Conservation (phyloP, 1,140 invertebrate species). For the Trichomalopsis sarcophagae region DNA sequence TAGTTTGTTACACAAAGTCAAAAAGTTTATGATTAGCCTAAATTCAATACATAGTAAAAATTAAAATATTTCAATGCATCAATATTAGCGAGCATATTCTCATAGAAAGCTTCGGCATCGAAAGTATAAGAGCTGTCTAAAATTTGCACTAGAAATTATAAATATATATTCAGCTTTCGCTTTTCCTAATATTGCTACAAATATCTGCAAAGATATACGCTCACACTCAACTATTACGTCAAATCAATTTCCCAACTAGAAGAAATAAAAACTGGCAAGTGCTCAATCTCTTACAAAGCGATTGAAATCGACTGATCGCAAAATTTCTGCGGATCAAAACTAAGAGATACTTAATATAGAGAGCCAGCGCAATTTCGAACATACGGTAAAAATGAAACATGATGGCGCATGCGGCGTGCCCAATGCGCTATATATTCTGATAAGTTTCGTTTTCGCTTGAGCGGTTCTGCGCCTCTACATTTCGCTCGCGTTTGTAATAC, state of each 20-base stretch:
- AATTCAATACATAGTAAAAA: neutral
- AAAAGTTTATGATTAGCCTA: neutral
- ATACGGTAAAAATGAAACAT: neutral
- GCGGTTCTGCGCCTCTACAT: neutral
- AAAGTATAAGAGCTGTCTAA: neutral
- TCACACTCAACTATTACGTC: neutral
- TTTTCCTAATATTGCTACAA: constrained; percentile 14
- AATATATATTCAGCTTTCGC: constrained; percentile 31
- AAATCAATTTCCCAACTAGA: neutral
- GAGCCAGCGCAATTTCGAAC: neutral
- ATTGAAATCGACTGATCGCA: neutral
- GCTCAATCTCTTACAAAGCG: neutral
- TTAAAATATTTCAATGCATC: neutral
- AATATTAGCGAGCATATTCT: too few species aligned
- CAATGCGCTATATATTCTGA: too few species aligned
- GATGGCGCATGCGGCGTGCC: too few species aligned
- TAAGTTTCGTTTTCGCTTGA: constrained; percentile 38
- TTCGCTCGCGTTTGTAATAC: neutral
- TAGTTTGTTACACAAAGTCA: neutral
- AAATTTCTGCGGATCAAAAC: neutral
- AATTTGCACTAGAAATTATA: constrained; percentile 5
- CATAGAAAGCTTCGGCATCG: neutral
- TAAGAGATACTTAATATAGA: neutral
- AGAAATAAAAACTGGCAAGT: neutral
- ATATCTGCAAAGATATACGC: neutral